phyloP scores from a whole-genome alignment of 1,140 invertebrate species.

The Bombus affinis region DNA sequence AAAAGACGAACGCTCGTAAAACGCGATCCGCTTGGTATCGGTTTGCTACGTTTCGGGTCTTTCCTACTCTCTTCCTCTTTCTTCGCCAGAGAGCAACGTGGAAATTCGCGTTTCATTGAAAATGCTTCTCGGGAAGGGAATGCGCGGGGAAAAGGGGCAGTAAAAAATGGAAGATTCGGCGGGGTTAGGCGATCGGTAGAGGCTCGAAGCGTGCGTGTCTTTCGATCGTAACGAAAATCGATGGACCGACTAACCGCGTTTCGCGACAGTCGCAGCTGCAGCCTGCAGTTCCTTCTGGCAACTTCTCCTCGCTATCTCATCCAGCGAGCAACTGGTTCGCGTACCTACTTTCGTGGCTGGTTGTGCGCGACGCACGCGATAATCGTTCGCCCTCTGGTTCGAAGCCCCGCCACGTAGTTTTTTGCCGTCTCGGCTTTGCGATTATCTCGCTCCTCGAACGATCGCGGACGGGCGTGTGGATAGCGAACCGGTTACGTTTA shows the following conservation, averaged over 20 bases:
- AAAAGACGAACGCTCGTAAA: not conserved
- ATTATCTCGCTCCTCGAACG: conserved; percentile 45
- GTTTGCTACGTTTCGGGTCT: no score
- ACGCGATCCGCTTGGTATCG: not conserved
- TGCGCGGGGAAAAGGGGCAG: not conserved
- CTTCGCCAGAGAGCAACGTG: fast-evolving
- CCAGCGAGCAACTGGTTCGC: conserved; percentile 47
- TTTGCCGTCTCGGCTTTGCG: conserved; percentile 42
- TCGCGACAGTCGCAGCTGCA: conserved; percentile 62
- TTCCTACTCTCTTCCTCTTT: no score
- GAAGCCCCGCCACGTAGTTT: conserved; percentile 8
- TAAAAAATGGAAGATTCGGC: not conserved
- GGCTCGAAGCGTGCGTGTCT: not conserved
- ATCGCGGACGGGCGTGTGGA: not conserved
- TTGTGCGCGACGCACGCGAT: conserved; percentile 49
- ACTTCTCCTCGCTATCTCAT: conserved; percentile 24
- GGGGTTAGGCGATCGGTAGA: no score
- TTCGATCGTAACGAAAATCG: conserved; percentile 71
- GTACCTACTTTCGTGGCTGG: conserved; percentile 26
- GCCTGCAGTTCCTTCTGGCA: conserved; percentile 34
- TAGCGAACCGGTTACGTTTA: not conserved
- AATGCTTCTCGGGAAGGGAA: no score
- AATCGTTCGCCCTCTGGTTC: conserved; percentile 44
- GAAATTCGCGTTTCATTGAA: not conserved
- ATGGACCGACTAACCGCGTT: conserved; percentile 66